These are phyloP conservation scores for Proterorhinus semilunaris DNA, from an alignment of 2,113 vertebrate genomes.

Conservation along the genomic window DNA sequence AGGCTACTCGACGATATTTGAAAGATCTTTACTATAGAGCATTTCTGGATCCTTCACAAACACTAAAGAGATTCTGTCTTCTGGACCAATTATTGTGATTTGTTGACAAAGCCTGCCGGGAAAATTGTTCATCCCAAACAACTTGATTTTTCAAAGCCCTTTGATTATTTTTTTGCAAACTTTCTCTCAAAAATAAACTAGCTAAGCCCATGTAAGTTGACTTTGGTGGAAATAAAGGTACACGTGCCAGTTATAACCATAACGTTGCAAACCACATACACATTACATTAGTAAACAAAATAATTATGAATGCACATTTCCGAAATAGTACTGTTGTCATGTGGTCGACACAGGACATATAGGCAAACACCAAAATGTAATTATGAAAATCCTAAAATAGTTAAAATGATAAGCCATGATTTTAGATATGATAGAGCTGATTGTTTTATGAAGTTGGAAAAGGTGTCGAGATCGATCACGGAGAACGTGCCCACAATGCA, in stretches of 20 bases:
- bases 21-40: no score
- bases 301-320: neutral
- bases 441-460: constrained; percentile 38
- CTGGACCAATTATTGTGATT: no score
- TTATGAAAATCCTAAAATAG: neutral
- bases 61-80: no score
- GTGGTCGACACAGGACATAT: neutral
- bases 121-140: no score
- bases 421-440: constrained; percentile 67
- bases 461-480: constrained; percentile 63
- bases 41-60: no score
- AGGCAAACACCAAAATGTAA: neutral
- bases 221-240: neutral
- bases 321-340: neutral
- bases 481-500: constrained; percentile 47
- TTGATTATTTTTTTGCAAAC: neutral
- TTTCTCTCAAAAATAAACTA: neutral
- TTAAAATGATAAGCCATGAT: constrained; percentile 30
- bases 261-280: neutral
- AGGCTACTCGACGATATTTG: no score
- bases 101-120: no score
- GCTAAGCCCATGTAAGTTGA: no score
- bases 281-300: neutral
- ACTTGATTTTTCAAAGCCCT: neutral
- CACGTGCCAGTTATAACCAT: neutral